Evolutionary conservation across 2,888 invertebrate genomes (phyloP).

Genomic region (Tolmerus cingulatus): DNA sequence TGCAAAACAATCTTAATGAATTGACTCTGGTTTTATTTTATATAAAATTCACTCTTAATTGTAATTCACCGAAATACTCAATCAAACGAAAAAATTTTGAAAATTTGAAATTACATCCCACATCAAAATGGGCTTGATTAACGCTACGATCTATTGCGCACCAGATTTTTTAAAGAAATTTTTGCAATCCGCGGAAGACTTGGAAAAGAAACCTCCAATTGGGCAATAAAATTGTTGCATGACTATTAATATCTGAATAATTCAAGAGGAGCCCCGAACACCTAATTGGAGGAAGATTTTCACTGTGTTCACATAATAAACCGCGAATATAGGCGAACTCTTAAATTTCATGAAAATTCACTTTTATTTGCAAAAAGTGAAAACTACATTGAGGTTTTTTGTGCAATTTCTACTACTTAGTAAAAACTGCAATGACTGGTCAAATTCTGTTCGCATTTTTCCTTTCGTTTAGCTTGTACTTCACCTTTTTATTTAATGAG

Average conservation of each 20-base stretch:
- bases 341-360: not conserved
- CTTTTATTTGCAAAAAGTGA: not conserved
- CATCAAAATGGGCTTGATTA: not conserved
- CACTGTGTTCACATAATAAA: not conserved
- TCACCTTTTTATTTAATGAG: not conserved
- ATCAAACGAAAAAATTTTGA: not conserved
- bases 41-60: not conserved
- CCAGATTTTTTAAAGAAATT: not conserved
- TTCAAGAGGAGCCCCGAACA: not conserved
- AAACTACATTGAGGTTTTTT: not conserved
- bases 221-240: conserved; percentile 4
- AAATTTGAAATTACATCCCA: not conserved
- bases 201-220: not conserved
- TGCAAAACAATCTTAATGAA: not conserved
- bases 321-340: not conserved
- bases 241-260: not conserved
- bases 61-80: not conserved
- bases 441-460: not conserved
- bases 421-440: not conserved
- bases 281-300: not conserved
- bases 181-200: not conserved
- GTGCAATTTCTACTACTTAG: not conserved
- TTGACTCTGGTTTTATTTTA: not conserved
- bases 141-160: not conserved
- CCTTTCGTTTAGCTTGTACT: not conserved